phyloP scores from a whole-genome alignment of 2,888 invertebrate species.

The Tiphia femorata region DNA sequence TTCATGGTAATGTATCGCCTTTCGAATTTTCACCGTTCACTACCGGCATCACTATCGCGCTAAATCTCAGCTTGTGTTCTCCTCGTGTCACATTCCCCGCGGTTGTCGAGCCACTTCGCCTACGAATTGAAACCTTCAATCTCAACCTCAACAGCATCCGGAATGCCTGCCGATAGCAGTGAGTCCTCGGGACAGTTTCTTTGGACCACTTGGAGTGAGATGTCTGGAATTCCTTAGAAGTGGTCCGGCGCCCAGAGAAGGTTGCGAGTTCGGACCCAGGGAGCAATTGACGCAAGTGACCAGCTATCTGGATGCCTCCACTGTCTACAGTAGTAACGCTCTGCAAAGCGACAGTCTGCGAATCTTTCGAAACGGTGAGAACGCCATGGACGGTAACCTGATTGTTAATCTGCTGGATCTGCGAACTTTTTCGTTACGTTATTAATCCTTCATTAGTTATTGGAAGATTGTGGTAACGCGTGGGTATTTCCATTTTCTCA shows the following conservation, averaged over 20 bases:
- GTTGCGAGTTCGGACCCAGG: constrained; percentile 85
- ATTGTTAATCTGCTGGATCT: too few relatives aligned
- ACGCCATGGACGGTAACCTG: too few relatives aligned
- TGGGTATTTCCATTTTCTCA: too few relatives aligned
- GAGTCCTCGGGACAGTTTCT: constrained; percentile 79
- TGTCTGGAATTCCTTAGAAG: constrained; percentile 89
- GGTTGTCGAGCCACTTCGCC: too few relatives aligned
- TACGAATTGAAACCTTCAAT: too few relatives aligned
- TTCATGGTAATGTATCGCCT: constrained; percentile 74
- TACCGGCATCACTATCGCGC: too few relatives aligned
- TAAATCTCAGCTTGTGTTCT: constrained; percentile 40
- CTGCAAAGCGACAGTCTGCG: constrained; percentile 80
- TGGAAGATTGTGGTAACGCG: too few relatives aligned
- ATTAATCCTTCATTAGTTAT: too few relatives aligned
- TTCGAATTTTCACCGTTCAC: neutral
- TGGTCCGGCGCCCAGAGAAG: constrained; percentile 83
- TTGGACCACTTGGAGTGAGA: constrained; percentile 77
- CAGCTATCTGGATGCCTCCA: constrained; percentile 85
- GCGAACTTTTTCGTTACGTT: too few relatives aligned
- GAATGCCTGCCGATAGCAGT: constrained; percentile 88
- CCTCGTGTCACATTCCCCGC: too few relatives aligned
- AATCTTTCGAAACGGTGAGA: constrained; percentile 78
- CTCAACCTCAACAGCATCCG: constrained; percentile 87
- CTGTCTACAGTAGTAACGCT: constrained; percentile 84
- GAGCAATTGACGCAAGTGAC: constrained; percentile 90